Base-by-base conservation (phyloP, 2,797 vertebrate genomes). In the Eidolon dupreanum region DNA sequence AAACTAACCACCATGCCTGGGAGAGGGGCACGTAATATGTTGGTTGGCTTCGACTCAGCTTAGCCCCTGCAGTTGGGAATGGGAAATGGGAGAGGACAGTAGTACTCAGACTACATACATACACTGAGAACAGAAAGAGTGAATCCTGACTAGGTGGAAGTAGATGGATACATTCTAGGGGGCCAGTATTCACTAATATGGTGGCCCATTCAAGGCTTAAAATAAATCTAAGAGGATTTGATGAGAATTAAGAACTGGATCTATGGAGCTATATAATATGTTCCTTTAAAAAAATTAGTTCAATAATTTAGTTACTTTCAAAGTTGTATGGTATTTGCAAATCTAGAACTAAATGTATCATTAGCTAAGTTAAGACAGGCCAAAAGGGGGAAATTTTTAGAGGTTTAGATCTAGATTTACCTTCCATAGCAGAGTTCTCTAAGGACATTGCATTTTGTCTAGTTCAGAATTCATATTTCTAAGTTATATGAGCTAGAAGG, bases 381-480 rank as follows among this genome's bases (percentile, higher is more conserved):
- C 43, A 66, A 66, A 90, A 61, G 11, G 3, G 12, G 24, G 20
- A 6, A 73, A 6, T 65, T 87, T 15, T 22, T 70, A n/a, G 83
- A 90, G 33, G 38, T 41, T 66, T 31, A 73, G 8, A 55, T 83
- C 53, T 75, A 78, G 26, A 31, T 90, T 88, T 61, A 38, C 6
- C 15, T 85, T 68, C n/a, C 38, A 16, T n/a, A 93, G 36, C 36
- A 59, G 77, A 36, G 5, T 78, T 68, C 46, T 82, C 8, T 36
- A 59, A 88, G 73, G 61, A 73, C 13, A 26, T 38, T 94, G 17
- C 51, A 1, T 97, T 93, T 92, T 90, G 6, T 84, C 38, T 93
- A 83, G 1, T 65, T 93, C 2, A 83, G 36, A 93, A 79, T 71
- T 84, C 46, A 28, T 86, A 70, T 97, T 97, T 95, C 77, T 79